Percentiles rank a stretch among this genome's conserved stretches.
These are phyloP conservation scores for Drosophila baimaii DNA, from an alignment of 1,140 invertebrate genomes.

Conservation along the genomic window DNA sequence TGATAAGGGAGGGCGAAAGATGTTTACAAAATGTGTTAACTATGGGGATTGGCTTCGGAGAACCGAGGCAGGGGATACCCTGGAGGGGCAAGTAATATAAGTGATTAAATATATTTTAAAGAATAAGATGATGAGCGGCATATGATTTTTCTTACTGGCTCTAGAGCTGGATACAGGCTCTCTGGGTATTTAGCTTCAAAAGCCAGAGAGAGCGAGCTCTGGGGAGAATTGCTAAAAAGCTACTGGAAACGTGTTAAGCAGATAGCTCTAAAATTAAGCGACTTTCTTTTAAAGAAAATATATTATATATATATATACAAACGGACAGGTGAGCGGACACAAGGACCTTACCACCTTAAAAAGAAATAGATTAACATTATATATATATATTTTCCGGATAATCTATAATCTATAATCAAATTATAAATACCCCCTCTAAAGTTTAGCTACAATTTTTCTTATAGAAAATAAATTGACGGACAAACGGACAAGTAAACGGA, in stretches of 20 bases:
- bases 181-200: too few species aligned
- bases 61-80: background rate
- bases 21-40: constrained; percentile 14
- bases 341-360: background rate
- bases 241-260: background rate
- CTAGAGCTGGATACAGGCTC: too few species aligned
- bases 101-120: too few species aligned
- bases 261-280: background rate
- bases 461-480: too few species aligned
- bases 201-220: too few species aligned
- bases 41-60: background rate
- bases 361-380: background rate
- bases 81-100: background rate
- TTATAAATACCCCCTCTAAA: background rate
- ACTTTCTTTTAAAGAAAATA: background rate
- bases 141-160: too few species aligned
- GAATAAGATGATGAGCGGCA: too few species aligned
- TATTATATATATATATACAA: background rate
- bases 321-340: background rate
- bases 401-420: background rate
- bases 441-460: too few species aligned
- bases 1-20: background rate
- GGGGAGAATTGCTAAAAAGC: too few species aligned
- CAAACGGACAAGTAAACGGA: too few species aligned
- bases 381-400: background rate